A percentile compares a stretch with the other conserved stretches of the same genome.
Evolutionary conservation across 2,113 vertebrate species (phyloP).

Genomic region (Lates calcarifer): DNA sequence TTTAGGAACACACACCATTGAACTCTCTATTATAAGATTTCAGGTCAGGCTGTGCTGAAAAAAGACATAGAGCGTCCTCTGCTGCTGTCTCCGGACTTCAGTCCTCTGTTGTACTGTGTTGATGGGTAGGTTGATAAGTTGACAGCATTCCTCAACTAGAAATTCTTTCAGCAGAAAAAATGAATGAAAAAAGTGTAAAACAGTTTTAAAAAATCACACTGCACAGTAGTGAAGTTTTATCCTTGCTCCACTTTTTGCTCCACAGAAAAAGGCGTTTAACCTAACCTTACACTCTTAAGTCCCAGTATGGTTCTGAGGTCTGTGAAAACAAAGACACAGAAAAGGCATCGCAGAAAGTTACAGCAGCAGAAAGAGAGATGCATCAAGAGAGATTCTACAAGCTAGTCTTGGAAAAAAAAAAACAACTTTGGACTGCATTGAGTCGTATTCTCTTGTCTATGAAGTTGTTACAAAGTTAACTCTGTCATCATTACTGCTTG

Average conservation of each 20-base stretch:
- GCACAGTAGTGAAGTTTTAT: neutral
- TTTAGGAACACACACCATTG: conserved; percentile 48
- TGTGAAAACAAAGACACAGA: conserved; percentile 2
- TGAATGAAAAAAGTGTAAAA: neutral
- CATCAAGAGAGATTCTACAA: neutral
- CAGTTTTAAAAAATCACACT: neutral
- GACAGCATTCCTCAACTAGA: neutral
- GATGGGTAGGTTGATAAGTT: conserved; percentile 10
- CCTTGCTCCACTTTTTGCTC: neutral
- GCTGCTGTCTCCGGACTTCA: conserved; percentile 51
- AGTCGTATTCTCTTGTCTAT: conserved; percentile 19
- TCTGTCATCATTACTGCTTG: conserved; percentile 18
- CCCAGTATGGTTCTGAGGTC: neutral
- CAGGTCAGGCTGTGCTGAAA: conserved; percentile 42
- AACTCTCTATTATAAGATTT: conserved; percentile 44
- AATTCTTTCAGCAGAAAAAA: neutral
- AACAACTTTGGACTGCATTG: conserved; percentile 17
- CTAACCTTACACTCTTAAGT: neutral
- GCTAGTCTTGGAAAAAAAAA: conserved; percentile 38
- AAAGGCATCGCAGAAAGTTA: neutral
- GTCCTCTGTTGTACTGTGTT: conserved; percentile 1
- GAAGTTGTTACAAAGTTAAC: conserved; percentile 27
- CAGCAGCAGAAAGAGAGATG: conserved; percentile 3
- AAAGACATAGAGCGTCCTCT: conserved; percentile 72
- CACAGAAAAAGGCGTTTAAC: neutral